Conservation (phyloP, 2,888 invertebrate genomes). For the Dryobota labecula region DNA sequence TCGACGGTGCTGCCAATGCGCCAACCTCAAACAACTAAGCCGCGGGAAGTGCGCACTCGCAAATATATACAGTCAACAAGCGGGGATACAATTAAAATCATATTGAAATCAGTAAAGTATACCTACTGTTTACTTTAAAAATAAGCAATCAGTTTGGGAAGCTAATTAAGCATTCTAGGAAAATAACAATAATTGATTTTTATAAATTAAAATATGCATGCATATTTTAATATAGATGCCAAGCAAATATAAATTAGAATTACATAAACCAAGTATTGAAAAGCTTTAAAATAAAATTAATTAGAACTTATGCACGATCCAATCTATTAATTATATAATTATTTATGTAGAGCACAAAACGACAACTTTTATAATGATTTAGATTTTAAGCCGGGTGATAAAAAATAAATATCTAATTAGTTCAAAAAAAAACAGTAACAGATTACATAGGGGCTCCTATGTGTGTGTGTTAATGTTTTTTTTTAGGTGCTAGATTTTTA, state of each 20-base stretch:
- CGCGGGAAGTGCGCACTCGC: constrained; percentile 75
- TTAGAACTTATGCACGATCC: background rate
- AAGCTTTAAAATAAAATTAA: constrained; percentile 1
- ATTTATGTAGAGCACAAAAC: background rate
- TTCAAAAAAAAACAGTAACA: no score
- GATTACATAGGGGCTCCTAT: no score
- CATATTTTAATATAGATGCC: no score
- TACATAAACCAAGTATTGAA: background rate
- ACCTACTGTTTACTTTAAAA: constrained; percentile 3
- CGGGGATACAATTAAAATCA: constrained; percentile 69
- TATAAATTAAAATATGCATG: background rate
- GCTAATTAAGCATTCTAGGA: background rate
- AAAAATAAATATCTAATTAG: no score
- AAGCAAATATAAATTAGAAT: background rate
- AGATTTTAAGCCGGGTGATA: background rate
- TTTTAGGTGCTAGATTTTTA: no score
- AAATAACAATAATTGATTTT: background rate
- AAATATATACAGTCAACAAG: constrained; percentile 74
- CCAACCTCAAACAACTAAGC: constrained; percentile 74
- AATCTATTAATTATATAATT: background rate
- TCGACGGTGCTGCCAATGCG: constrained; percentile 64
- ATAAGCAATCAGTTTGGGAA: background rate
- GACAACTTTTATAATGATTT: background rate
- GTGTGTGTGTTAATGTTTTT: no score
- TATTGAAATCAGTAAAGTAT: constrained; percentile 35